Conservation (phyloP, 1,140 invertebrate genomes). For the Drosophila novamexicana region DNA sequence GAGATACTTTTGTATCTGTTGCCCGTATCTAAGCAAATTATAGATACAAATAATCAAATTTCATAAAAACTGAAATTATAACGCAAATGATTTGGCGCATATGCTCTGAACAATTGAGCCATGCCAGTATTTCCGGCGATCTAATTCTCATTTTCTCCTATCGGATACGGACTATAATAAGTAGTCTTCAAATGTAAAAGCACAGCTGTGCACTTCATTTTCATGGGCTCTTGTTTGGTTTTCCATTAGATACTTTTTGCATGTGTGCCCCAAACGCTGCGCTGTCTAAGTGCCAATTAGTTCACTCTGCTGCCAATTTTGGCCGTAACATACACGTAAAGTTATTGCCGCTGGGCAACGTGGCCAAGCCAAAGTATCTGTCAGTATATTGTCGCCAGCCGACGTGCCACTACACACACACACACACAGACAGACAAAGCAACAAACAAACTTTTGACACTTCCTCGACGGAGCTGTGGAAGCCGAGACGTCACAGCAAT, state of each 20-base stretch:
- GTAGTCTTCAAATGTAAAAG: slow-evolving; percentile 6
- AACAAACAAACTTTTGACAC: slow-evolving; percentile 78
- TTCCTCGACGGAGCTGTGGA: slow-evolving; percentile 50
- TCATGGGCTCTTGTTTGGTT: slow-evolving; percentile 46
- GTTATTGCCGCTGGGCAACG: slow-evolving; percentile 53
- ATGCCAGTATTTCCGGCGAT: no score
- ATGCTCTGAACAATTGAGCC: not conserved
- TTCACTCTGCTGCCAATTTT: slow-evolving; percentile 73
- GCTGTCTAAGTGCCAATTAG: slow-evolving; percentile 74
- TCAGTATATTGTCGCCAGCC: slow-evolving; percentile 34
- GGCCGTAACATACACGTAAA: slow-evolving; percentile 63
- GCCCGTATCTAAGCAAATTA: not conserved
- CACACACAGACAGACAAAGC: slow-evolving; percentile 19
- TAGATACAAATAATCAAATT: no score
- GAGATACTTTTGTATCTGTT: slow-evolving; percentile 18
- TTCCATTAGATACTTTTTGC: slow-evolving; percentile 66
- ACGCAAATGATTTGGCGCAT: not conserved
- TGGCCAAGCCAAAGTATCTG: slow-evolving; percentile 35
- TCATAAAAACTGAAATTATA: no score
- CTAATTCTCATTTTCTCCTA: not conserved
- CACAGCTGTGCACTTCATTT: slow-evolving; percentile 34
- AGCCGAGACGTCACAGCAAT: slow-evolving; percentile 50
- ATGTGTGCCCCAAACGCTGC: not conserved
- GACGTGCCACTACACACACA: slow-evolving; percentile 28
- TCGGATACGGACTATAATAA: not conserved